These are phyloP conservation scores for Phylloscopus whistleri DNA, from an alignment of 2,113 vertebrate genomes.

Conservation along the genomic window DNA sequence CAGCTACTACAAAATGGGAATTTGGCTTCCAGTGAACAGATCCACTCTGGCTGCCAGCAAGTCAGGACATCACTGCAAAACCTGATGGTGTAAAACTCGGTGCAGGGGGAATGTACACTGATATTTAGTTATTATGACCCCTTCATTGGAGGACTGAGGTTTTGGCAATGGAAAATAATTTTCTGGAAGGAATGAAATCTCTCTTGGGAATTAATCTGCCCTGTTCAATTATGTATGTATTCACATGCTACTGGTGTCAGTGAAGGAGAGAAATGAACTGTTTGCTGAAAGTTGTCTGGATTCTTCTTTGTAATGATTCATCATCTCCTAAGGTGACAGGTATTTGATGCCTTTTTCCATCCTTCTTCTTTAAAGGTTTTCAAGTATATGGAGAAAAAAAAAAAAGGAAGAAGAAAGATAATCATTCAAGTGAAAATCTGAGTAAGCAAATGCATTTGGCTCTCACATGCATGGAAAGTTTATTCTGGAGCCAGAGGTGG, in stretches of 20 bases:
- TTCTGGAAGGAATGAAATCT: background rate
- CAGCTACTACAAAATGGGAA: background rate
- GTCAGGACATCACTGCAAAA: background rate
- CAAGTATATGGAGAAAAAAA: background rate
- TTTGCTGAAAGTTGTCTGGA: background rate
- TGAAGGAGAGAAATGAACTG: background rate
- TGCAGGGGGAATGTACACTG: background rate
- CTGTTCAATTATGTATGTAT: background rate
- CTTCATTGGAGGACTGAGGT: background rate
- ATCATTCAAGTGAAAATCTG: slow-evolving; percentile 67
- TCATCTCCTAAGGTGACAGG: background rate
- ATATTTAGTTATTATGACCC: background rate
- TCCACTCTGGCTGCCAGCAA: background rate
- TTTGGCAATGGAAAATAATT: background rate
- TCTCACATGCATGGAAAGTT: slow-evolving; percentile 59
- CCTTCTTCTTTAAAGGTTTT: background rate
- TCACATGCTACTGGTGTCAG: background rate
- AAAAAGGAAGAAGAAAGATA: background rate
- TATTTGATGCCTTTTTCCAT: background rate
- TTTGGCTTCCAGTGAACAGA: background rate
- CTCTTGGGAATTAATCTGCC: background rate
- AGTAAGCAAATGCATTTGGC: slow-evolving; percentile 74
- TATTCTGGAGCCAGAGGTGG: slow-evolving; percentile 58
- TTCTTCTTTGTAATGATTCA: background rate
- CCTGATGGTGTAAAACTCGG: background rate